Evolutionary conservation across 2,113 vertebrate species (phyloP).

Genomic region (Anhinga anhinga): DNA sequence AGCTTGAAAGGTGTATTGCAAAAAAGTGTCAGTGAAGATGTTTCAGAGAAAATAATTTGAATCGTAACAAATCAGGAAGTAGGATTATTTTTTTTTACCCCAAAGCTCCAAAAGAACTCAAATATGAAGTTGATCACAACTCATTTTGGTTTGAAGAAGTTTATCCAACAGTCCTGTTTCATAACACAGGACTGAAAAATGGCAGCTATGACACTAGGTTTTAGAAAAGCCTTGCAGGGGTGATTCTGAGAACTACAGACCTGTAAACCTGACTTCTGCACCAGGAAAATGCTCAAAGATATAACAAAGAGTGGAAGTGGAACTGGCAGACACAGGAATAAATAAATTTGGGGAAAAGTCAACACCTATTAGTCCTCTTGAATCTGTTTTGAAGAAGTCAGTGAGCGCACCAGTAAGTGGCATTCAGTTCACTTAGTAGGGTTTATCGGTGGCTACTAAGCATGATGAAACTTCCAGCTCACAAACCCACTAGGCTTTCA

Average conservation of each 20-base stretch:
- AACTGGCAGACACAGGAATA: not conserved
- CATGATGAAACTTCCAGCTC: not conserved
- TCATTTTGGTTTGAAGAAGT: not conserved
- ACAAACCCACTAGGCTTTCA: not conserved
- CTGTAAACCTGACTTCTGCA: not conserved
- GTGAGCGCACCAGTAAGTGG: fast-evolving
- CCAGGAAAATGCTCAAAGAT: not conserved
- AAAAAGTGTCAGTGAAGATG: not conserved
- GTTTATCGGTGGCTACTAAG: not conserved
- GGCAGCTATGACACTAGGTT: not conserved
- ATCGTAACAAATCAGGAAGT: not conserved
- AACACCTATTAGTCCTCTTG: not conserved
- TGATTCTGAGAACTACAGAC: not conserved
- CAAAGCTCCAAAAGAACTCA: not conserved
- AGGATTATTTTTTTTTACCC: not conserved
- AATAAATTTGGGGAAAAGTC: not conserved
- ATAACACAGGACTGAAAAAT: not conserved
- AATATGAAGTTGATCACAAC: not conserved
- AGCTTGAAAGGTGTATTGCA: not conserved
- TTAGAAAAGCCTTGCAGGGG: not conserved
- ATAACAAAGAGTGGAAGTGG: not conserved
- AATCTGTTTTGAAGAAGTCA: not conserved
- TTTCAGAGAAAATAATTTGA: not conserved
- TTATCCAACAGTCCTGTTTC: not conserved
- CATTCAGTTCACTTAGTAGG: not conserved